phyloP scores from a whole-genome alignment of 2,888 invertebrate species.

The Eupithecia insigniata region DNA sequence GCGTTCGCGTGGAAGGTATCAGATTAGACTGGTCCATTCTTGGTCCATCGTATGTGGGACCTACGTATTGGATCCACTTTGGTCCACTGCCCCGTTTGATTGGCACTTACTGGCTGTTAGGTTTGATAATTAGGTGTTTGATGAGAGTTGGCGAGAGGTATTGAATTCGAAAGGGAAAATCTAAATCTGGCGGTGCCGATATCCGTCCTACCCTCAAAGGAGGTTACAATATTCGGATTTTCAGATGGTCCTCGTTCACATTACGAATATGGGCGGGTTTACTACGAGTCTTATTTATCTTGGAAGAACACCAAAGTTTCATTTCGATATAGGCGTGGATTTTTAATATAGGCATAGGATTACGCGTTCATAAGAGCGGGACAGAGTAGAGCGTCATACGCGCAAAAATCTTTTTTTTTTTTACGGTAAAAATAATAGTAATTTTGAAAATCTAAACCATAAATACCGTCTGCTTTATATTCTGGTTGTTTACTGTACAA shows the following conservation, averaged over 20 bases:
- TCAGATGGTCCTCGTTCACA: not conserved
- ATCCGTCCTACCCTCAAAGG: not conserved
- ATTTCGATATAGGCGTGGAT: too few relatives aligned
- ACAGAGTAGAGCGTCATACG: too few relatives aligned
- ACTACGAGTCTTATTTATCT: not conserved
- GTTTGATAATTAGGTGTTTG: slow-evolving; percentile 74
- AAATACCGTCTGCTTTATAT: too few relatives aligned
- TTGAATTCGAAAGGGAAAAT: slow-evolving; percentile 3
- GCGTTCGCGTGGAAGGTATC: slow-evolving; percentile 50
- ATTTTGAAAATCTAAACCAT: too few relatives aligned
- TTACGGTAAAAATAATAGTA: too few relatives aligned
- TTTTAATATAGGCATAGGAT: too few relatives aligned
- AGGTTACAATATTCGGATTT: not conserved
- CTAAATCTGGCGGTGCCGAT: not conserved
- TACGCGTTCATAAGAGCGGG: too few relatives aligned
- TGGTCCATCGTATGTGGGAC: slow-evolving; percentile 58
- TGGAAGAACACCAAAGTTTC: not conserved
- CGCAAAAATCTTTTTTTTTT: too few relatives aligned
- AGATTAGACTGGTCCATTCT: slow-evolving; percentile 49
- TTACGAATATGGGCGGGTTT: not conserved
- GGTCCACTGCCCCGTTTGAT: slow-evolving; percentile 77
- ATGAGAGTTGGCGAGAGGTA: slow-evolving; percentile 32
- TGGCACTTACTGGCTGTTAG: slow-evolving; percentile 62
- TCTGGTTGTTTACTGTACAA: too few relatives aligned
- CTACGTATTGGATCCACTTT: slow-evolving; percentile 52